These are phyloP conservation scores for Caenorhabditis virilis DNA, from an alignment of 2,888 invertebrate species.

Conservation along the genomic window DNA sequence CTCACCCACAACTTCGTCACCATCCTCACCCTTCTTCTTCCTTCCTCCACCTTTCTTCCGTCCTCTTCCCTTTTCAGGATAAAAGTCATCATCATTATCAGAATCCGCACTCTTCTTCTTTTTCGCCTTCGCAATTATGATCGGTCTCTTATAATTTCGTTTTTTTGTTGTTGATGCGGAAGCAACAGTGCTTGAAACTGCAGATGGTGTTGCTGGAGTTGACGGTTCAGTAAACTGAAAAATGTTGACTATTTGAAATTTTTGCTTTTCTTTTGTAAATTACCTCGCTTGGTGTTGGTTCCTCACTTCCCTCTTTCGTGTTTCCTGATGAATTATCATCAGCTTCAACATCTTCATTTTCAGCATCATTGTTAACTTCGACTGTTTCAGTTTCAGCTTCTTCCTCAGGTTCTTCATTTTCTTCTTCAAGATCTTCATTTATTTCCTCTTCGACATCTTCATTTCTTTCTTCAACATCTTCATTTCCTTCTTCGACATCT, in stretches of 20 bases:
- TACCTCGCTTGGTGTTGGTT: conserved; percentile 2
- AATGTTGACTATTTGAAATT: too few species aligned
- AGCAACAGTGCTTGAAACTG: neutral
- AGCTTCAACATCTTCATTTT: conserved; percentile 2
- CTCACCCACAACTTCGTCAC: conserved; percentile 4
- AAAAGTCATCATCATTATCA: conserved; percentile 42
- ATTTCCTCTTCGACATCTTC: conserved; percentile 1
- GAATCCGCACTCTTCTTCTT: conserved; percentile 43
- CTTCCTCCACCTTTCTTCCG: conserved; percentile 10
- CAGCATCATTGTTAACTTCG: conserved; percentile 6
- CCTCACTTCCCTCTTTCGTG: conserved; percentile 3
- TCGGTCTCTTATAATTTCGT: conserved; percentile 10
- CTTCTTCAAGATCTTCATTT: conserved; percentile 8
- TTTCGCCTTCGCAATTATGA: conserved; percentile 13
- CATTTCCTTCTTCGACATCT: neutral
- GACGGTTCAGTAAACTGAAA: conserved; percentile 42
- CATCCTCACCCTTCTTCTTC: conserved; percentile 14
- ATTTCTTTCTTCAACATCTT: conserved; percentile 1
- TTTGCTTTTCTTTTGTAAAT: neutral
- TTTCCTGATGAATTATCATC: conserved; percentile 10
- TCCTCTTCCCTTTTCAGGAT: conserved; percentile 20
- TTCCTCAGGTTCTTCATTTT: conserved; percentile 6
- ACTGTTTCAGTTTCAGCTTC: conserved; percentile 11
- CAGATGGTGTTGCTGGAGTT: conserved; percentile 31
- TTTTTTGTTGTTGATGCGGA: conserved; percentile 9